Percentiles rank a stretch among this genome's conserved stretches.
These are phyloP conservation scores for Cotesia vestalis DNA, from an alignment of 1,140 invertebrate species.

Conservation along the genomic window DNA sequence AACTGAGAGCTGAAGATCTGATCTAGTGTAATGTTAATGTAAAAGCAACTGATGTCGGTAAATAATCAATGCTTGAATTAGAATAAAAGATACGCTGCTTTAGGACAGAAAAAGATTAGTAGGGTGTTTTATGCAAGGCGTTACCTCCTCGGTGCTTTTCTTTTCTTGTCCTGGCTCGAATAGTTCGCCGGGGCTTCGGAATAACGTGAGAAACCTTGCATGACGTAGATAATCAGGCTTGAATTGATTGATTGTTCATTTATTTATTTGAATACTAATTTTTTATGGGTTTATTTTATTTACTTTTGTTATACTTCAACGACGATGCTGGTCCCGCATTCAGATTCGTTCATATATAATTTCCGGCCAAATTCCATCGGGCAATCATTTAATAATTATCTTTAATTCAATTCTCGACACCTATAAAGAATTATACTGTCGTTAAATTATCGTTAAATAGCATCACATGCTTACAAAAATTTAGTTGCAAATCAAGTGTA, in stretches of 20 bases:
- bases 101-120: conserved; percentile 45
- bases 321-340: conserved; percentile 20
- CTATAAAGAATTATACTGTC: neutral
- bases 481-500: neutral
- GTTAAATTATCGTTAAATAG: neutral
- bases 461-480: neutral
- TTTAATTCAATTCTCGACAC: conserved; percentile 21
- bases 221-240: conserved; percentile 13
- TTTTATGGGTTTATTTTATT: neutral
- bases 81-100: conserved; percentile 6
- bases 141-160: conserved; percentile 37
- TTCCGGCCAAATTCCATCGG: conserved; percentile 6
- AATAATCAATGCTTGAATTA: conserved; percentile 23
- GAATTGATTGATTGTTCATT: neutral
- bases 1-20: too few relatives aligned
- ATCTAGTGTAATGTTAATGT: too few relatives aligned
- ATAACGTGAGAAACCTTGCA: conserved; percentile 21
- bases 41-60: neutral
- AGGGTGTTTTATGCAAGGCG: conserved; percentile 46
- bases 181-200: neutral
- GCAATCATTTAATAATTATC: conserved; percentile 19
- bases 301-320: neutral
- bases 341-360: conserved; percentile 14
- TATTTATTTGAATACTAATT: conserved; percentile 2
- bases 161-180: conserved; percentile 40